Conservation (phyloP, 2,113 vertebrate genomes). For the Oceanites oceanicus region DNA sequence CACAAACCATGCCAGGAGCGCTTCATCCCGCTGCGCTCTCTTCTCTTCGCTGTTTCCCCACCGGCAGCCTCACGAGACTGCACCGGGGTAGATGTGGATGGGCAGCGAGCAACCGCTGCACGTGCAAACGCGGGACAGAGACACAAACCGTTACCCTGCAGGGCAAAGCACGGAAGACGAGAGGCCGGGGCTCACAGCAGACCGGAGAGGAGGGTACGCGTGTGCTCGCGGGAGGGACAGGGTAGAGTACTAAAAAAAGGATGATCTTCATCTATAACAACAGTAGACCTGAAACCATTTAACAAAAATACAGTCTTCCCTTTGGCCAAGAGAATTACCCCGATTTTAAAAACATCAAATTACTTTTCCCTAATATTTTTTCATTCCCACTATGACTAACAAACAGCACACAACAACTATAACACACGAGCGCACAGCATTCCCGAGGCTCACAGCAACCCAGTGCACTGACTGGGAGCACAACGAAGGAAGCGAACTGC, state of each 20-base stretch:
- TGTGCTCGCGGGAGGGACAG: not conserved
- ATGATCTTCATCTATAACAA: not conserved
- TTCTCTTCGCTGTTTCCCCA: not conserved
- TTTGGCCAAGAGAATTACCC: not conserved
- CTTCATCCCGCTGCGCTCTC: not conserved
- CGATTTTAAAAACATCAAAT: not conserved
- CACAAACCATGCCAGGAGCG: not conserved
- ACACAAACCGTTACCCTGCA: not conserved
- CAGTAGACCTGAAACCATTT: not conserved
- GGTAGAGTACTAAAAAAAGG: not conserved
- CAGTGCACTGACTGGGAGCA: not conserved
- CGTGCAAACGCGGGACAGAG: not conserved
- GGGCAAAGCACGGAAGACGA: not conserved
- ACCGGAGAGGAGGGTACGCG: not conserved
- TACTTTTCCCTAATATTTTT: not conserved
- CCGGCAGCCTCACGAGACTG: not conserved
- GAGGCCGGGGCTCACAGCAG: not conserved
- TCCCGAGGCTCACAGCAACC: not conserved
- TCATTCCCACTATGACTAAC: not conserved
- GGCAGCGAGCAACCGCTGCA: not conserved
- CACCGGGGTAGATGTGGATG: not conserved
- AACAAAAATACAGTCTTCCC: not conserved
- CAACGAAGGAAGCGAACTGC: not conserved
- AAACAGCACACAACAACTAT: not conserved
- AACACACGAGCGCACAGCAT: not conserved